Percentiles rank a stretch among this genome's conserved stretches.
Conservation (phyloP, 1,140 invertebrate species). For the Nasonia giraulti region DNA sequence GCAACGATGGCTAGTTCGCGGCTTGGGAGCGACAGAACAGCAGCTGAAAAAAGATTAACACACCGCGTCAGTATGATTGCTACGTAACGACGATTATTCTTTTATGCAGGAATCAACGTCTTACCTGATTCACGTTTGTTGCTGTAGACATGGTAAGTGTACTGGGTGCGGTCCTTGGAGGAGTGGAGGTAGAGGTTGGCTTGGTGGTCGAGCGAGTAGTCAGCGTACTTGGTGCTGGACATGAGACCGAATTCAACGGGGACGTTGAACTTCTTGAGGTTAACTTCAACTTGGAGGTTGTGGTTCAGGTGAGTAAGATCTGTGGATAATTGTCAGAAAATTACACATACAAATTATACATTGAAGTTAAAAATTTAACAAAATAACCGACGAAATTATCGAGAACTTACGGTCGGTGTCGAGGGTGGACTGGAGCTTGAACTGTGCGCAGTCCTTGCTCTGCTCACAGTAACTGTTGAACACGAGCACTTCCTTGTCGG, state of each 20-base stretch:
- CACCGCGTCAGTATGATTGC: not conserved
- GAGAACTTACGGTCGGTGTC: slow-evolving; percentile 72
- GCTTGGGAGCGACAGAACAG: slow-evolving; percentile 79
- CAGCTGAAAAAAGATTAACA: slow-evolving; percentile 66
- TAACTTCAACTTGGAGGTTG: slow-evolving; percentile 77
- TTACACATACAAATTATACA: not conserved
- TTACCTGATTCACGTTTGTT: slow-evolving; percentile 76
- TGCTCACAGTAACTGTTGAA: slow-evolving; percentile 84
- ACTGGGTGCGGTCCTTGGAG: slow-evolving; percentile 79
- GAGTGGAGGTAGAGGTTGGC: slow-evolving; percentile 82
- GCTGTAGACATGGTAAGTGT: slow-evolving; percentile 79
- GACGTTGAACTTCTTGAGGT: slow-evolving; percentile 82
- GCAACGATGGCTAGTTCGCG: slow-evolving; percentile 79
- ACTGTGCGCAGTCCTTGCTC: slow-evolving; percentile 83
- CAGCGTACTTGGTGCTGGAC: slow-evolving; percentile 76
- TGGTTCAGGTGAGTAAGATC: slow-evolving; percentile 71
- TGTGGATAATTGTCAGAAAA: slow-evolving; percentile 48
- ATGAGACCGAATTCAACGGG: slow-evolving; percentile 82
- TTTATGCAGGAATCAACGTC: not conserved
- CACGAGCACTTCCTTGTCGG: slow-evolving; percentile 81
- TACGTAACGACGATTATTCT: not conserved
- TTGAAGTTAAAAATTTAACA: slow-evolving; percentile 3
- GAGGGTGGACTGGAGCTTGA: slow-evolving; percentile 80
- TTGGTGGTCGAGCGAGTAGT: slow-evolving; percentile 77
- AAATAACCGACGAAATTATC: not conserved